Evolutionary conservation across 1,140 invertebrate species (phyloP).

Genomic region (Lycorma delicatula): DNA sequence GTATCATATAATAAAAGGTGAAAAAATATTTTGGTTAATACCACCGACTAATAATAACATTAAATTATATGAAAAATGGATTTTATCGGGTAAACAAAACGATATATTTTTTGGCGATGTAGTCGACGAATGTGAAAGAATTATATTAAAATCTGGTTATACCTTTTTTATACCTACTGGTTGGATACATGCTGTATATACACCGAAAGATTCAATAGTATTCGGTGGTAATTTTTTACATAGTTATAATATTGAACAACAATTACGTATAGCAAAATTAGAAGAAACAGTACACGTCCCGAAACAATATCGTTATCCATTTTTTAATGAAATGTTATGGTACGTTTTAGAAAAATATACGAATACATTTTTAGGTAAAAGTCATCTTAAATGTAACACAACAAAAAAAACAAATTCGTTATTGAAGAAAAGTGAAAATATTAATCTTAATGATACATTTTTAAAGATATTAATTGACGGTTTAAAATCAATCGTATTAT

Average conservation of each 20-base stretch:
- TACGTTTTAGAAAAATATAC: constrained; percentile 93
- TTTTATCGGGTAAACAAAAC: constrained; percentile 85
- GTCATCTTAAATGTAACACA: constrained; percentile 60
- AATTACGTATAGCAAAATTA: constrained; percentile 78
- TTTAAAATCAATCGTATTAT: constrained; percentile 82
- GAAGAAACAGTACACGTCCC: constrained; percentile 90
- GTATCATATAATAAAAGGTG: constrained; percentile 94
- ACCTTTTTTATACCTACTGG: constrained; percentile 95
- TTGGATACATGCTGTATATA: constrained; percentile 98
- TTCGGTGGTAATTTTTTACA: constrained; percentile 98
- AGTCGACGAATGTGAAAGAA: constrained; percentile 81
- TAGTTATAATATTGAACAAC: constrained; percentile 79
- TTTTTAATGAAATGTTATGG: constrained; percentile 96
- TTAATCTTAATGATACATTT: too few species aligned
- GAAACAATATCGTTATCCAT: constrained; percentile 93
- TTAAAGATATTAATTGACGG: too few species aligned
- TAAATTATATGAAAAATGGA: constrained; percentile 84
- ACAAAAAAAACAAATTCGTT: too few species aligned
- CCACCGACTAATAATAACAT: constrained; percentile 90
- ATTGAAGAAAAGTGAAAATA: too few species aligned
- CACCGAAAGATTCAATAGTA: constrained; percentile 87
- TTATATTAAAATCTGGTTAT: constrained; percentile 66
- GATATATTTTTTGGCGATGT: constrained; percentile 92
- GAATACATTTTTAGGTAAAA: constrained; percentile 73
- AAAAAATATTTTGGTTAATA: constrained; percentile 85